These are phyloP conservation scores for Leucosticte australis DNA, from an alignment of 2,113 vertebrate genomes.

Conservation along the genomic window DNA sequence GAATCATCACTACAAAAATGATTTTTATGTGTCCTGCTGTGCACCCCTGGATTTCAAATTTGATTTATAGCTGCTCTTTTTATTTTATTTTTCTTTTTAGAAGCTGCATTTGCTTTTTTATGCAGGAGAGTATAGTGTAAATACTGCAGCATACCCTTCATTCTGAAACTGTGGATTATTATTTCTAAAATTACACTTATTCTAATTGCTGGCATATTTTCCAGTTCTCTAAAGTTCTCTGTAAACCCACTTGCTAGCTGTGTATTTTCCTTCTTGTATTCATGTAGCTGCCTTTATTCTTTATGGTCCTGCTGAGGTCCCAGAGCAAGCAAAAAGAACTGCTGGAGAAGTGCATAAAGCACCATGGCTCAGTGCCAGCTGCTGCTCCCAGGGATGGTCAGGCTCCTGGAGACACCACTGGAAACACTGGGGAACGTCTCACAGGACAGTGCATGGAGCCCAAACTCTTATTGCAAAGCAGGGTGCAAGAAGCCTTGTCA, in stretches of 20 bases:
- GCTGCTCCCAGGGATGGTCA: neutral
- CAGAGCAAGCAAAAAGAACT: neutral
- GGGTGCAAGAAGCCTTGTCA: neutral
- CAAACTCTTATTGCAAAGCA: neutral
- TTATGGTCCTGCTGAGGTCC: slow-evolving; percentile 5
- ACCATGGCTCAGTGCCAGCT: neutral
- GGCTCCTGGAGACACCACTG: neutral
- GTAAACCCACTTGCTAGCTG: slow-evolving; percentile 11
- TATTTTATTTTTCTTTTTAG: neutral
- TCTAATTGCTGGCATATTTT: slow-evolving; percentile 34
- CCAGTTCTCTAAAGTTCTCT: slow-evolving; percentile 28
- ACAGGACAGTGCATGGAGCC: neutral
- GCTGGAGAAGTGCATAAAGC: neutral
- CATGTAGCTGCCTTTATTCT: slow-evolving; percentile 1
- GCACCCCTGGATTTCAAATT: neutral
- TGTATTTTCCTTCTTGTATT: neutral
- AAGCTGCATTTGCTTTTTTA: neutral
- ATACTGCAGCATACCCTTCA: neutral
- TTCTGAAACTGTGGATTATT: slow-evolving; percentile 18
- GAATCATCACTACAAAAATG: slow-evolving; percentile 13
- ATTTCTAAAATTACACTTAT: slow-evolving; percentile 35
- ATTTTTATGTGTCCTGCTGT: slow-evolving; percentile 52
- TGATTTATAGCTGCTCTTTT: neutral
- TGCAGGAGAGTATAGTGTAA: neutral
- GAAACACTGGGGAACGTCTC: neutral